Evolutionary conservation across 2,888 invertebrate genomes (phyloP).

Genomic region (Andrena bicolor): DNA sequence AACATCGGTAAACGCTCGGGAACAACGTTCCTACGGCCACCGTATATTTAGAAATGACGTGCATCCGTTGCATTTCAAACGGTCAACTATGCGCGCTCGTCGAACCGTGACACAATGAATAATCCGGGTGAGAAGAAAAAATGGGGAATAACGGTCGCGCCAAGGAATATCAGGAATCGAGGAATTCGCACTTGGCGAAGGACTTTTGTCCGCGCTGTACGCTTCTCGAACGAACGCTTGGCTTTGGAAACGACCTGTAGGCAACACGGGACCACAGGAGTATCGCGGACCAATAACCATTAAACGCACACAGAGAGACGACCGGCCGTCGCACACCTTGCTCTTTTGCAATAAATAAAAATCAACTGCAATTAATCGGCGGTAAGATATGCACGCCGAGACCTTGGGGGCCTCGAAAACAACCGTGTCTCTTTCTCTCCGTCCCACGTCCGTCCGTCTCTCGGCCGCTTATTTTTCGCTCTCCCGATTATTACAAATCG

Average conservation of each 20-base stretch:
- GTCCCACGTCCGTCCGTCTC: constrained; percentile 12
- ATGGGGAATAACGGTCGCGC: neutral
- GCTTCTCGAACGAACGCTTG: neutral
- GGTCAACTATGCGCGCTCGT: constrained; percentile 18
- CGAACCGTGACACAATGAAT: constrained; percentile 52
- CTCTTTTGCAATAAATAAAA: constrained; percentile 82
- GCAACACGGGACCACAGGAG: constrained; percentile 52
- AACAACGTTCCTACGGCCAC: constrained; percentile 29
- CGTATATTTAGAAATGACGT: constrained; percentile 47
- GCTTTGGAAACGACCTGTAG: constrained; percentile 39
- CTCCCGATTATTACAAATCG: constrained; percentile 61
- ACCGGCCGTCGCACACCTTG: constrained; percentile 73
- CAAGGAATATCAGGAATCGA: neutral
- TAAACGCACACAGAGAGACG: constrained; percentile 73
- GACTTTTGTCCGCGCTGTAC: too few species aligned
- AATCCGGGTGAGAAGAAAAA: constrained; percentile 17
- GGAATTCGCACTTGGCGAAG: neutral
- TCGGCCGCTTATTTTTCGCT: constrained; percentile 45
- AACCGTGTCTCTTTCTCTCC: constrained; percentile 44
- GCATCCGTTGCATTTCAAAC: constrained; percentile 11
- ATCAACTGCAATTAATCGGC: constrained; percentile 80
- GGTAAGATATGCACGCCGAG: constrained; percentile 68
- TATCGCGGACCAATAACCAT: constrained; percentile 82
- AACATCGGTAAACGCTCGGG: constrained; percentile 8
- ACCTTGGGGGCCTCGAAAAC: constrained; percentile 74